Evolutionary conservation across 2,113 vertebrate species (phyloP), one percentile per base, ranked within the genome.

Genomic region (Heterotilapia buettikoferi): DNA sequence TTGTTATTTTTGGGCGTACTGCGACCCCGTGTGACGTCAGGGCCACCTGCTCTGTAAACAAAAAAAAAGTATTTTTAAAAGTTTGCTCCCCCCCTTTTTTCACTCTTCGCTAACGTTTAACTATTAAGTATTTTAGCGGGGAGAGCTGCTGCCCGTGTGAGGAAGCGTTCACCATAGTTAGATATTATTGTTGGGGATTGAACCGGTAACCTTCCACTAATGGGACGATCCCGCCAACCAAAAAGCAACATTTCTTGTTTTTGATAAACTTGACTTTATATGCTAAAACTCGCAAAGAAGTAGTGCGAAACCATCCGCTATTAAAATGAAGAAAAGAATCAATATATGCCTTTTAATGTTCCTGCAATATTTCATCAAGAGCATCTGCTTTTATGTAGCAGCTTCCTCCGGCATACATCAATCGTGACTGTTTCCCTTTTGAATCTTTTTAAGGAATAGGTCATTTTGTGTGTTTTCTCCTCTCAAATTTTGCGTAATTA

Each of bases 31-130:
- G 96, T 97, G 97, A 97, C 97, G 96, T 97, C 97, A 97, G 94
- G 97, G 97, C 97, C 98, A 98, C 98, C 98, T 98, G 97, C 97
- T 96, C 82, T 93, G 96, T 97, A 97, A 98, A 98, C 96, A 97
- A 90, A 84, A 82, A 53, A 86, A 53, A 86, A 90, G 84, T 85
- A 81, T 84, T 91, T 33, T 36, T 92, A 95, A 96, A 97, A 97
- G 94, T 97, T 97, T 94, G 68, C 68, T 45, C n/a, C 12, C 92
- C 92, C 81, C 21, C 31, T 76, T 52, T 54, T 36, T 50, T 24
- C 63, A 45, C 21, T 16, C 61, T 38, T 66, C 33, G 61, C 16
- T 24, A 80, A 54, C n/a, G 43, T 81, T 54, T 52, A n/a, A 52
- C 26, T 52, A 31, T 52, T 52, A 13, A 50, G 73, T n/a, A n/a